Evolutionary conservation across 2,797 vertebrate genomes (phyloP), one percentile per base, ranked within the genome.

Genomic region (Pseudochaenichthys georgianus): DNA sequence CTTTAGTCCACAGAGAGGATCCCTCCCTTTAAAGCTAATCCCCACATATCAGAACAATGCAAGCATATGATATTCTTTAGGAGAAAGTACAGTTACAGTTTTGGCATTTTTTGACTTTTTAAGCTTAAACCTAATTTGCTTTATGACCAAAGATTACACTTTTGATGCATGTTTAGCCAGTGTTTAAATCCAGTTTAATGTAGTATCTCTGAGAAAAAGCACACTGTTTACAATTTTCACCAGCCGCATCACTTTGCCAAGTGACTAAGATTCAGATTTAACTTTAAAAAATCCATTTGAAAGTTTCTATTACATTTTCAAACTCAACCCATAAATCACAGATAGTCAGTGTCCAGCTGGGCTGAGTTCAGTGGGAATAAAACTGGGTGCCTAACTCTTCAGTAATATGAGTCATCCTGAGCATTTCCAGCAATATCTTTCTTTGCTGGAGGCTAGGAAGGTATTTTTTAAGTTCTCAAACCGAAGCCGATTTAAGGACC

Each of bases 341-440:
- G 50, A 73, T 63, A 75, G 31, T 74, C 66, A 9, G 59, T 45
- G 10, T 91, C 86, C 81, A 89, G 75, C 75, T 87, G 84, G 83
- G 67, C 70, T 73, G 59, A 73, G 42, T 82, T 87, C 87, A 79
- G 73, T 61, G 82, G 82, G 80, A 89, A 87, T 62, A 62, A 85
- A 50, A 75, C 61, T 16, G 5, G 62, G 64, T 81, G 70, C 66
- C 68, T 81, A 23, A 59, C 55, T 62, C 53, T 45, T 75, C 51
- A 79, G 46, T 70, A 71, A 69, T 68, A 76, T 72, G 70, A 85
- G 42, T 89, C 72, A 48, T 42, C 85, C 80, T 89, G 84, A 90
- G 75, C 59, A 57, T 89, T 89, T 89, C 78, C 75, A 85, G 16
- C 43, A 80, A 87, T 78, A 74, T 87, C 70, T 75, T 52, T 72